Base-by-base conservation (phyloP, 2,888 invertebrate species). In the Stenchaetothrips biformis region DNA sequence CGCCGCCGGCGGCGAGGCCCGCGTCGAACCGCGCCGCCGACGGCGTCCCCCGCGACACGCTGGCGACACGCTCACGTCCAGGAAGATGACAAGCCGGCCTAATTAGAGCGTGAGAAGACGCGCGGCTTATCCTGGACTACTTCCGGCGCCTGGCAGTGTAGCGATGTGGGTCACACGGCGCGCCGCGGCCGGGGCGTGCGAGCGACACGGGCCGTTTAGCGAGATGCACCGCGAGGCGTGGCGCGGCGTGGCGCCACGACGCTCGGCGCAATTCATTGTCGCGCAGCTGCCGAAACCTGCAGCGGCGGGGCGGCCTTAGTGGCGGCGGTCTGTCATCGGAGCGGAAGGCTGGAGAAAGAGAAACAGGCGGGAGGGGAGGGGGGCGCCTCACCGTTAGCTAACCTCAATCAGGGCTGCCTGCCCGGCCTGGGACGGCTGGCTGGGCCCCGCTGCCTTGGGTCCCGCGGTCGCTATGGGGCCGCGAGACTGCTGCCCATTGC, bases 101-200 rank as follows among this genome's bases (percentile, higher is more conserved):
- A 74, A 74, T 74, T 74, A 74, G 67, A 74, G 21, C 67, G 67
- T 25, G 67, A 74, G 67, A 74, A 25, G 67, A 59, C 47, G 79
- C 79, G 79, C 80, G 80, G 79, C 80, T 78, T 81, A 79, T 47
- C 49, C 79, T 80, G 79, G 79, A 48, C 53, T 49, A 79, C 48
- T 78, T 62, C 79, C 80, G 80, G 79, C 78, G 80, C 81, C 80
- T 82, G 81, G 83, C 82, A 79, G 67, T 47, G 74, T 74, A 62
- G 25, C 47, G 16, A n/a, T 48, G 79, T 21, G 47, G 48, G 48
- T 48, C 74, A 59, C 25, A 27, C 48, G 18, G 25, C 18, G 37
- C n/a, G 47, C 21, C 37, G 27, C 9, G 62, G 62, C 53, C 53
- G 53, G 53, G 53, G 53, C 21, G n/a, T 47, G 47, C 67, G 47